Evolutionary conservation across 2,888 invertebrate species (phyloP), one percentile per base, ranked within the genome.

Genomic region (Tenodera sinensis): DNA sequence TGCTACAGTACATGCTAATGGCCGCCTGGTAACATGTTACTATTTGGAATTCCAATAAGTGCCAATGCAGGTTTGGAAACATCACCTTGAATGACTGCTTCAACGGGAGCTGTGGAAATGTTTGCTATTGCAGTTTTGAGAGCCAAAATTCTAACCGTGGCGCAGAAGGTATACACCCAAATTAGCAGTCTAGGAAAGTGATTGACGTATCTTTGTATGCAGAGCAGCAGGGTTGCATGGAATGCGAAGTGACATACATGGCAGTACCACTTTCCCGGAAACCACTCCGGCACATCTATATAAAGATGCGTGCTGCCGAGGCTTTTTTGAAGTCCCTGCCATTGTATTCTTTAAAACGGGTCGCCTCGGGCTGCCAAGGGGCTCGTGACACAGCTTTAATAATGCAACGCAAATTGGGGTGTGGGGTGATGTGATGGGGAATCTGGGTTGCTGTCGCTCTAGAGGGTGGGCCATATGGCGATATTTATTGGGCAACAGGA

Each of bases 371-470:
- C 54, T 71, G 54, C 54, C 54, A 71, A 71, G 20, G 8, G 54
- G 54, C 54, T 71, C 54, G 28, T 86, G 81, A 86, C 86, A 28
- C 12, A 28, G 86, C 42, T 86, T 71, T 86, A 86, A 86, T 86
- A 86, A 86, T 86, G 71, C 81, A 86, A 81, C 86, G 81, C 86
- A 81, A 86, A 86, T 81, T 85, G 85, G 54, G 71, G 54, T 85
- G 85, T 71, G n/a, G 85, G 71, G 28, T 81, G 81, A 71, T 71
- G 25, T 15, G 54, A 71, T 71, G 54, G 54, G 47, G 71, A 86
- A 86, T 86, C 86, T 86, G 20, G 54, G 54, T 71, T 71, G 54
- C 54, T 25, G 25, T 71, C 54, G 20, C 20, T 71, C 54, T 71
- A 71, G 54, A 71, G 54, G 54, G 54, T 81, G 81, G 86, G 71